These are phyloP conservation scores for Pheucticus melanocephalus DNA, from an alignment of 2,113 vertebrate genomes.

Conservation along the genomic window DNA sequence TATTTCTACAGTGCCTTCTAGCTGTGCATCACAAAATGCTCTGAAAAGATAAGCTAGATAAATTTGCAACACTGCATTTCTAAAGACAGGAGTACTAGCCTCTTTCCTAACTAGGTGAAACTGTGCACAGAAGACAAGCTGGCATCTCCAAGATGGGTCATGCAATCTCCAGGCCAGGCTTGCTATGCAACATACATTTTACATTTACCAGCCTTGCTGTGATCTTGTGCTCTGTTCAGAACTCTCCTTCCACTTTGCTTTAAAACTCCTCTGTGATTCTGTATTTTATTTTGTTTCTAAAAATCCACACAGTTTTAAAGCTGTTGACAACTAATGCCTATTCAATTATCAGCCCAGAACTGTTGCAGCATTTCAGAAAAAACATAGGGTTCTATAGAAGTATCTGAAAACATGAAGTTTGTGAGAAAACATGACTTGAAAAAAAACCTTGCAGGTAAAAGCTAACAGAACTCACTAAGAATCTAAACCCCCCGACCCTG, in stretches of 20 bases:
- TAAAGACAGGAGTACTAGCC: background rate
- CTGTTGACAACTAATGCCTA: background rate
- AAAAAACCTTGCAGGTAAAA: background rate
- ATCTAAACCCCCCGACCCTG: rapidly evolving
- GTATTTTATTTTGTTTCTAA: background rate
- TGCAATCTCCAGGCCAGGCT: background rate
- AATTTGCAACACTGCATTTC: background rate
- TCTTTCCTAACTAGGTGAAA: background rate
- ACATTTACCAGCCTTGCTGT: background rate
- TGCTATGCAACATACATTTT: background rate
- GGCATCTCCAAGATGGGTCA: background rate
- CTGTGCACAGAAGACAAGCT: background rate
- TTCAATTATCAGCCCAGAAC: background rate
- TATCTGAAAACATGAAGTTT: background rate
- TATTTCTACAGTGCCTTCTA: background rate
- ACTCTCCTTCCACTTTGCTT: background rate
- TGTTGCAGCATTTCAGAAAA: background rate
- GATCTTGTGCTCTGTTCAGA: background rate
- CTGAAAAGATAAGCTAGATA: background rate
- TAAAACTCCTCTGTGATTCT: background rate
- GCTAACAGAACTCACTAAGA: background rate
- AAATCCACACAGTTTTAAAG: background rate
- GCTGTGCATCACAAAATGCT: background rate
- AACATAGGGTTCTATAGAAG: background rate
- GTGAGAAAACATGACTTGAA: background rate